Evolutionary conservation across 2,888 invertebrate genomes (phyloP).

Genomic region (Heteromurus nitidus): DNA sequence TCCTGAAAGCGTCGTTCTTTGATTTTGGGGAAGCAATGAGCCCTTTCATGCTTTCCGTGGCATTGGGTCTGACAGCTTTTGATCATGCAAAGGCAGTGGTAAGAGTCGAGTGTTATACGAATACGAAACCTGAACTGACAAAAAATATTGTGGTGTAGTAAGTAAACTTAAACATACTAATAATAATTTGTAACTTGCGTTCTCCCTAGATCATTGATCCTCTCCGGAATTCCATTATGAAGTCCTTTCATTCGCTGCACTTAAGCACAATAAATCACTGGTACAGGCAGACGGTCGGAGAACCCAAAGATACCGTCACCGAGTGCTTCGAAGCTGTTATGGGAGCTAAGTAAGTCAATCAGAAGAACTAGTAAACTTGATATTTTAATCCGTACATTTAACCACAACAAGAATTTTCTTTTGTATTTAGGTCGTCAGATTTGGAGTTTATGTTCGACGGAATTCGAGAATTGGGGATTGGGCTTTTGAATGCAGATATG

Average conservation of each 20-base stretch:
- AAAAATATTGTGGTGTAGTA: no score
- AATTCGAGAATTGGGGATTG: conserved; percentile 66
- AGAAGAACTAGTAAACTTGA: no score
- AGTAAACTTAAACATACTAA: no score
- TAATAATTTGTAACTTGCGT: no score
- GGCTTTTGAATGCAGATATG: conserved; percentile 59
- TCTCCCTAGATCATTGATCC: conserved; percentile 64
- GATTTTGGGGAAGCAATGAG: conserved; percentile 66
- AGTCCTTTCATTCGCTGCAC: conserved; percentile 58
- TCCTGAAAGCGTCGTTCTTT: conserved; percentile 63
- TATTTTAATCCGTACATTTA: no score
- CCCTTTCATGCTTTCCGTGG: conserved; percentile 67
- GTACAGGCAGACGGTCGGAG: conserved; percentile 51
- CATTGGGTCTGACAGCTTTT: conserved; percentile 65
- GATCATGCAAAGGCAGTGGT: conserved; percentile 65
- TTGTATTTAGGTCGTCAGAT: conserved; percentile 66
- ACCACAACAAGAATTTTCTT: no score
- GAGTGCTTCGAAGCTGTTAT: conserved; percentile 61
- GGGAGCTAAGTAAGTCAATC: conserved; percentile 61
- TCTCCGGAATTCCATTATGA: conserved; percentile 59
- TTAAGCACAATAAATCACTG: conserved; percentile 51
- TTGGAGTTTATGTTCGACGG: conserved; percentile 71
- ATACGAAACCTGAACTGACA: background rate
- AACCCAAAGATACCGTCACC: conserved; percentile 38
- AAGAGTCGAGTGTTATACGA: conserved; percentile 1